Evolutionary conservation across 2,113 vertebrate genomes (phyloP).

Genomic region (Leptobrachium leishanense): DNA sequence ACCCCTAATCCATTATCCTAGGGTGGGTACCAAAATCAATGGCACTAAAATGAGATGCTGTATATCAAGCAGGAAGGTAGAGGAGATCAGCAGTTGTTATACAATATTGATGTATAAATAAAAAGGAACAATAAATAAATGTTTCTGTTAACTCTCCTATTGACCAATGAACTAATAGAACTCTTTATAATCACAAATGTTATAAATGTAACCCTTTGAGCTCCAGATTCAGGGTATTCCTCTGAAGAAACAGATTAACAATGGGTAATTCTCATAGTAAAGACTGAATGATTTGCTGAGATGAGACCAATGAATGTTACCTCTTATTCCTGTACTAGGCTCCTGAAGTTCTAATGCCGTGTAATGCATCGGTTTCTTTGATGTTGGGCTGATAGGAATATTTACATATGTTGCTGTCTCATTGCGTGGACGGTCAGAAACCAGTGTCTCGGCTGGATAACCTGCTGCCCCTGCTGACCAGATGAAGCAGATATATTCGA

Average conservation of each 20-base stretch:
- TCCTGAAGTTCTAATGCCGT: conserved; percentile 78
- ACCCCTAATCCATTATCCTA: too few relatives aligned
- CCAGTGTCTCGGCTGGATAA: conserved; percentile 63
- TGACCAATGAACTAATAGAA: too few relatives aligned
- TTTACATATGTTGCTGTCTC: conserved; percentile 76
- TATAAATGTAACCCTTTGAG: background rate
- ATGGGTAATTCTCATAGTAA: conserved; percentile 25
- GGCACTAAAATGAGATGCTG: too few relatives aligned
- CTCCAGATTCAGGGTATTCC: conserved; percentile 4
- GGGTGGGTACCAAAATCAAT: too few relatives aligned
- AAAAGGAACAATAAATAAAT: too few relatives aligned
- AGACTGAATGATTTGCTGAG: conserved; percentile 21
- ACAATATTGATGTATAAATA: too few relatives aligned
- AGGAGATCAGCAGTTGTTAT: too few relatives aligned
- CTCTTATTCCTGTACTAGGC: conserved; percentile 65
- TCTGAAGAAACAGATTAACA: conserved; percentile 24
- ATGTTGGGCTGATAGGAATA: conserved; percentile 76
- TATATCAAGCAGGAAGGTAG: too few relatives aligned
- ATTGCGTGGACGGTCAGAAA: conserved; percentile 63
- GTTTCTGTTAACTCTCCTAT: too few relatives aligned
- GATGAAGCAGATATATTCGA: conserved; percentile 45
- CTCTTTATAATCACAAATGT: too few relatives aligned
- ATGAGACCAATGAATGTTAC: conserved; percentile 58
- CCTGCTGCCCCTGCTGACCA: conserved; percentile 61
- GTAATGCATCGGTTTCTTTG: conserved; percentile 78